phyloP scores from a whole-genome alignment of 1,140 invertebrate genomes.

The Bombus consobrinus region DNA sequence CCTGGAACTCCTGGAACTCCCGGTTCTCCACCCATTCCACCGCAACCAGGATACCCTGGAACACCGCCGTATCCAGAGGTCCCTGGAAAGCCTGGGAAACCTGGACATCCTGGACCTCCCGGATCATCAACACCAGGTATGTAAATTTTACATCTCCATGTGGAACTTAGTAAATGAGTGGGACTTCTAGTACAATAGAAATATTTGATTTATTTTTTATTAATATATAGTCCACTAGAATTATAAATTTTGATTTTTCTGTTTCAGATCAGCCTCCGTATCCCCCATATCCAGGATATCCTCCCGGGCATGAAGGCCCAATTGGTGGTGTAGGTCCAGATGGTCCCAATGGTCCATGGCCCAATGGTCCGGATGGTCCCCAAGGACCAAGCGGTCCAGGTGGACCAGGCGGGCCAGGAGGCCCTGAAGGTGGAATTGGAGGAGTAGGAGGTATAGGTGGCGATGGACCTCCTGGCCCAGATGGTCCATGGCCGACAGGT shows the following conservation, averaged over 20 bases:
- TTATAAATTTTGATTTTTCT: background rate
- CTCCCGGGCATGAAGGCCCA: conserved; percentile 8
- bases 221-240: background rate
- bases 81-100: background rate
- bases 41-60: conserved; percentile 74
- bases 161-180: no score
- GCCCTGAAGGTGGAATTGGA: conserved; percentile 55
- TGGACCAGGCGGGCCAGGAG: conserved; percentile 23
- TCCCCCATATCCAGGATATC: conserved; percentile 44
- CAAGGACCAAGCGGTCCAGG: conserved; percentile 19
- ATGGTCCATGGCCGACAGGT: conserved; percentile 74
- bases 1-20: conserved; percentile 79
- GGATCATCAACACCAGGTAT: conserved; percentile 20
- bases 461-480: conserved; percentile 63
- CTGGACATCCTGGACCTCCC: conserved; percentile 26
- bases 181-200: no score
- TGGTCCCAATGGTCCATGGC: conserved; percentile 39
- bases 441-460: conserved; percentile 61
- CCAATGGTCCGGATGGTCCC: conserved; percentile 19
- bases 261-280: conserved; percentile 61
- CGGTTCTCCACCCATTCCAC: background rate
- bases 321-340: conserved; percentile 31
- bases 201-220: no score
- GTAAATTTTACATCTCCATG: background rate
- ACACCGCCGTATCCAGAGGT: conserved; percentile 69